Percentiles rank a stretch among this genome's conserved stretches.
Evolutionary conservation across 2,113 vertebrate genomes (phyloP).

Genomic region (Isurus oxyrinchus): DNA sequence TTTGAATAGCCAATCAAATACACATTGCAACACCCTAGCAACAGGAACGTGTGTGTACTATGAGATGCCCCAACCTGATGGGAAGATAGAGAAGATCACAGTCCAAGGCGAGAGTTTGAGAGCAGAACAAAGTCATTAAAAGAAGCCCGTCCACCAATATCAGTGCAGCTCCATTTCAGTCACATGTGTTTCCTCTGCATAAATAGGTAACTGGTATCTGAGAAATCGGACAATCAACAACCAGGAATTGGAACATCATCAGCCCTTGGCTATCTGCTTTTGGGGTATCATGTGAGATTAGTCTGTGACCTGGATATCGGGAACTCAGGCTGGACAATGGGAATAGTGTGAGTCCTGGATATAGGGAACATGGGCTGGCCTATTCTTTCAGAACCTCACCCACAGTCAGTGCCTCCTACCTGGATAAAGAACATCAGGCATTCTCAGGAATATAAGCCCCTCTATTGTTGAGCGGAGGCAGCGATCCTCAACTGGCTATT

Average conservation of each 20-base stretch:
- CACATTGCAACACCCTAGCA: background rate
- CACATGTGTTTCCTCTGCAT: background rate
- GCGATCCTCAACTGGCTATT: background rate
- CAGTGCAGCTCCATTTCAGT: background rate
- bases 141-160: background rate
- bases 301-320: background rate
- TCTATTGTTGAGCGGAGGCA: too few species aligned
- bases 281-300: background rate
- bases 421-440: background rate
- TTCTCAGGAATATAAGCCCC: background rate
- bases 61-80: background rate
- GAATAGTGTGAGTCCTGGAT: background rate
- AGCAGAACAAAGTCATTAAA: background rate
- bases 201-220: background rate
- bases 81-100: background rate
- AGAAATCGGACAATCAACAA: background rate
- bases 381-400: background rate
- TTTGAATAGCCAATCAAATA: constrained; percentile 8
- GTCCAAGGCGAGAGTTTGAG: background rate
- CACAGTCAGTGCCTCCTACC: background rate
- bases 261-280: background rate
- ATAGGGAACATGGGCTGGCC: background rate
- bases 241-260: background rate
- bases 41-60: background rate
- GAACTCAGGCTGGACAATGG: background rate